Conservation (phyloP, 2,888 invertebrate species). For the Atethmia centrago region DNA sequence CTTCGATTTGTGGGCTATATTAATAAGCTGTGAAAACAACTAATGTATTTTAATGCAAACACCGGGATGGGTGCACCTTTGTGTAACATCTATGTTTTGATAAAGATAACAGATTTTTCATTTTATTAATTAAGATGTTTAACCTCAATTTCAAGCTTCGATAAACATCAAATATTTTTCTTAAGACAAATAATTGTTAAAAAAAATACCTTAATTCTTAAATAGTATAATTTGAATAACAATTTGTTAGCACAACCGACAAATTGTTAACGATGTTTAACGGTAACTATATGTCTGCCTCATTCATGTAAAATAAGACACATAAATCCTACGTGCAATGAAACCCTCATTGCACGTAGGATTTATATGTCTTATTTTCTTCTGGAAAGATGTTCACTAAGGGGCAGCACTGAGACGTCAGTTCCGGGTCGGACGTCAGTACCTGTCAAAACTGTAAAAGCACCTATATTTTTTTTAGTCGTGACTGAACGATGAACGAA, state of each 20-base stretch:
- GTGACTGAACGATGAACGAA: too few species aligned
- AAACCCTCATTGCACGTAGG: too few species aligned
- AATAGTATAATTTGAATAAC: not conserved
- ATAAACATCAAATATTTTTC: constrained; percentile 1
- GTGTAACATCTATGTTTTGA: not conserved
- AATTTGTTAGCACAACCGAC: not conserved
- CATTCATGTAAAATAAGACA: too few species aligned
- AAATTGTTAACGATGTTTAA: not conserved
- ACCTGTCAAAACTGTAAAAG: too few species aligned
- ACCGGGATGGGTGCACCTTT: not conserved
- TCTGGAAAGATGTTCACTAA: too few species aligned
- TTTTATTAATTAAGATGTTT: not conserved
- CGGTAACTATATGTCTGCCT: too few species aligned
- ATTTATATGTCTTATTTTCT: too few species aligned
- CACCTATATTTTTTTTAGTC: too few species aligned
- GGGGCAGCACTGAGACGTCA: too few species aligned
- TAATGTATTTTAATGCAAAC: not conserved
- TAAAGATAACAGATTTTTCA: not conserved
- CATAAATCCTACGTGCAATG: too few species aligned
- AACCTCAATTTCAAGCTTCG: not conserved
- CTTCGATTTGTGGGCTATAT: not conserved
- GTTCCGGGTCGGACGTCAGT: too few species aligned
- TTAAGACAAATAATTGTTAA: not conserved
- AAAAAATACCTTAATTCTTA: not conserved
- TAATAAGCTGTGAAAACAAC: not conserved